Evolutionary conservation across 2,888 invertebrate genomes (phyloP).

Genomic region (Dysmachus trigonus): DNA sequence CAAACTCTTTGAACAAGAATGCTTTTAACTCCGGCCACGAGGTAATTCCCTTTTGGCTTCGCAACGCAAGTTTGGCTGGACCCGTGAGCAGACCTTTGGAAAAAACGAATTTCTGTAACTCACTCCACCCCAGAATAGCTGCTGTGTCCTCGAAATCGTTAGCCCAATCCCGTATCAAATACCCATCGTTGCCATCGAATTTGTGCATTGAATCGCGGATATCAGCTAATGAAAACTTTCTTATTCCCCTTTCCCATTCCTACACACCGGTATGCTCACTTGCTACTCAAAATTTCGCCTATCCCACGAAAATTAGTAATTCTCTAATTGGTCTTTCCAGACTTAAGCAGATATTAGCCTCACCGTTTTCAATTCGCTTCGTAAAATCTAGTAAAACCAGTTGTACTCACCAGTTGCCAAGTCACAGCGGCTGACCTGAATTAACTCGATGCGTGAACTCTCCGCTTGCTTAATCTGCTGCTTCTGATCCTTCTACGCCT

Average conservation of each 20-base stretch:
- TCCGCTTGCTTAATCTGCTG: no score
- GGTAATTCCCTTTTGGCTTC: not conserved
- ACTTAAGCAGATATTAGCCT: no score
- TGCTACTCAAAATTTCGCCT: no score
- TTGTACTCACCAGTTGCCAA: no score
- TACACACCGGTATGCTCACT: no score
- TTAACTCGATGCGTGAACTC: no score
- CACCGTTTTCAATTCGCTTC: no score
- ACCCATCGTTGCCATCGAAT: not conserved
- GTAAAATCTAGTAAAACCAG: no score
- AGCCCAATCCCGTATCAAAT: not conserved
- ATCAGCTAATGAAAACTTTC: not conserved
- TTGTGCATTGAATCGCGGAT: not conserved
- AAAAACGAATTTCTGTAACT: slow-evolving; percentile 31
- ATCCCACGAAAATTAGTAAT: no score
- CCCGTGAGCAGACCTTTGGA: not conserved
- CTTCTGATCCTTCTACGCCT: no score
- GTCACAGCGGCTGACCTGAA: no score
- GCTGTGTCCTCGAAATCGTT: slow-evolving; percentile 12
- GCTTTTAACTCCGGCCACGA: slow-evolving; percentile 27
- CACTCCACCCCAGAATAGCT: not conserved
- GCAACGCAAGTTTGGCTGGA: not conserved
- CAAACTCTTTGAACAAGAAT: slow-evolving; percentile 40
- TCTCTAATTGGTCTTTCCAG: no score
- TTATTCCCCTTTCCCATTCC: not conserved